Base-by-base conservation (phyloP, 2,797 vertebrate species). In the Philypnodon macrostomus region DNA sequence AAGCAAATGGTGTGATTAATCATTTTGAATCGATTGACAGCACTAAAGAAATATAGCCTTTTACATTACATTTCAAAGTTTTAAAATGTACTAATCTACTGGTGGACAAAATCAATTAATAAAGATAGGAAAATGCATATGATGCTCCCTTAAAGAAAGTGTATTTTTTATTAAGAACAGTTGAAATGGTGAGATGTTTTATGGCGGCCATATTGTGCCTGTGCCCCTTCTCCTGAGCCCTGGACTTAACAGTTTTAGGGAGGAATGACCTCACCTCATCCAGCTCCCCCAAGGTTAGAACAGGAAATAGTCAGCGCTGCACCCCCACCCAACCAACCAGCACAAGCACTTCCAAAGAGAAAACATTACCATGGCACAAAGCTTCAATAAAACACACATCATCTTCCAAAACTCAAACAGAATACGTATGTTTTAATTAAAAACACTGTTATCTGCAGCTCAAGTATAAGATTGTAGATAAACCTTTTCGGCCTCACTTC, bases 251-350 rank as follows among this genome's bases (percentile, higher is more conserved):
- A 85, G 67, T 85, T 76, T 75, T 57, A 70, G 74, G 37, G 49
- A 76, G 70, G 70, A 76, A 79, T 85, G 71, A 89, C 80, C 81
- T 89, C 80, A 86, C 67, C 73, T 61, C 55, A n/a, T n/a, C n/a
- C n/a, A 60, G 74, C 63, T 80, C 75, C 81, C 73, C 71, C 60
- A 75, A 76, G 73, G 73, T 78, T 69, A 73, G 67, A 72, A 80
- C 77, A 84, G 78, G 83, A 84, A 84, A 80, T 37, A 71, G 31
- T 57, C 69, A 73, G 66, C 54, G 53, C 63, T 54, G 53, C 31
- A 68, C 66, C 70, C 67, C 73, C 62, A 44, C 69, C 70, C 53
- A 48, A 41, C 41, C 47, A 35, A n/a, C n/a, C n/a, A n/a, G n/a
- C n/a, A n/a, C n/a, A n/a, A 37, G 50, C 49, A 49, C 37, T 54